Evolutionary conservation across 1,140 invertebrate species (phyloP).

Genomic region (Pachypeltis micranthus): DNA sequence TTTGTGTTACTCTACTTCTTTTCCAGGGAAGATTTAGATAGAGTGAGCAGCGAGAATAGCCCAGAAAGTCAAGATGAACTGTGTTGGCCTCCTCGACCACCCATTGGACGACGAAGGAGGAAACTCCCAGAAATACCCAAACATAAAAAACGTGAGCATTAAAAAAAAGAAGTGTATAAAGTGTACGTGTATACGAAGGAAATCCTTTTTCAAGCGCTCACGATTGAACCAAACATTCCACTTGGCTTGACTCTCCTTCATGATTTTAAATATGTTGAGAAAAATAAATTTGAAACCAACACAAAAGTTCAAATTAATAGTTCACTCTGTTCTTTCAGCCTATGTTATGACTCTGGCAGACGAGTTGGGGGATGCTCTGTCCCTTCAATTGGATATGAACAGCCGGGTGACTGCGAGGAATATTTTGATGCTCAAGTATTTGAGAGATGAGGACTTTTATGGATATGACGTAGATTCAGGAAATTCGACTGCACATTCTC

Average conservation of each 20-base stretch:
- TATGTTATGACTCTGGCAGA: constrained; percentile 26
- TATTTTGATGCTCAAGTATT: constrained; percentile 59
- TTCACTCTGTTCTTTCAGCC: constrained; percentile 19
- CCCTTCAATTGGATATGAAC: constrained; percentile 10
- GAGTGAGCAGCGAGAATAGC: constrained; percentile 11
- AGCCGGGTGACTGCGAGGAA: constrained; percentile 37
- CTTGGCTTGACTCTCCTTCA: too few relatives aligned
- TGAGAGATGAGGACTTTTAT: constrained; percentile 55
- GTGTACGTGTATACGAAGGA: too few relatives aligned
- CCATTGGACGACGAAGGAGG: constrained; percentile 53
- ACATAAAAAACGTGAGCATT: constrained; percentile 69
- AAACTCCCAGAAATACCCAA: constrained; percentile 79
- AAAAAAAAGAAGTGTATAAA: not conserved
- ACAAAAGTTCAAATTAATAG: not conserved
- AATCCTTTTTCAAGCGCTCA: too few relatives aligned
- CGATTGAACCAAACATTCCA: too few relatives aligned
- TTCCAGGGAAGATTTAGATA: constrained; percentile 8
- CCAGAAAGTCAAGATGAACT: constrained; percentile 13
- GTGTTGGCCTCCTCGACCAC: constrained; percentile 21
- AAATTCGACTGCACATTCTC: constrained; percentile 78
- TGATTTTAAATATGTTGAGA: not conserved
- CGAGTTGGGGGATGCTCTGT: constrained; percentile 25
- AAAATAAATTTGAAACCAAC: not conserved
- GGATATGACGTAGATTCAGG: constrained; percentile 54
- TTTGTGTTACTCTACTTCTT: too few relatives aligned